Evolutionary conservation across 2,113 vertebrate species (phyloP), one percentile per base, ranked within the genome.

Genomic region (Psittacus erithacus): DNA sequence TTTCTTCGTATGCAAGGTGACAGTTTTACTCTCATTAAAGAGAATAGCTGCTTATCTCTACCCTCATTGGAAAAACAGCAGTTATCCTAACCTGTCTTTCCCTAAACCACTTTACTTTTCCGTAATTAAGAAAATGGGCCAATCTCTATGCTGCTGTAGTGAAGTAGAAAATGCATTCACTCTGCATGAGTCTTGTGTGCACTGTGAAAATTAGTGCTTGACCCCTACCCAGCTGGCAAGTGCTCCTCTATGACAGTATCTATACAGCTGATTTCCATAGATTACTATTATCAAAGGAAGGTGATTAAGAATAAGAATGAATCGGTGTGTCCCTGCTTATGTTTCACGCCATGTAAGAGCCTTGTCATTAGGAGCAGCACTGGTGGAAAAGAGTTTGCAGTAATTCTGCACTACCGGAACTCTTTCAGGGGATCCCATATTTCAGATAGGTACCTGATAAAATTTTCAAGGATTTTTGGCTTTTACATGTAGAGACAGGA

Each of bases 51-150:
- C 53, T 83, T 46, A 77, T 67, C 53, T 90, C 38, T 64, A 39
- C 29, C 13, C 28, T 43, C 25, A 29, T 0, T 53, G 68, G 59
- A 83, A 90, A 85, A 39, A 6, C 55, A 92, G 73, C 64, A 47
- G 83, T 78, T 88, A 81, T 39, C 64, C 50, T 67, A 74, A 77
- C 71, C 64, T 52, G 49, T 23, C 75, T 78, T 59, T 67, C 83
- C 78, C 17, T 88, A 91, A 90, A 63, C 39, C 50, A 83, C 60
- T 63, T 59, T 70, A 46, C 22, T 49, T 38, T 62, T 67, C 0
- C 0, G 43, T 71, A 88, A 77, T 59, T 55, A 92, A 62, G 63
- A 77, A 90, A 81, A 70, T 1, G 50, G 63, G 13, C 49, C 78
- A 65, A 65, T 65, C 49, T 73, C 41, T 41, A 14, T 67, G 24